A percentile compares a stretch with the other conserved stretches of the same genome.
These are phyloP conservation scores for Frankliniella intonsa DNA, from an alignment of 2,888 invertebrate genomes.

Conservation along the genomic window DNA sequence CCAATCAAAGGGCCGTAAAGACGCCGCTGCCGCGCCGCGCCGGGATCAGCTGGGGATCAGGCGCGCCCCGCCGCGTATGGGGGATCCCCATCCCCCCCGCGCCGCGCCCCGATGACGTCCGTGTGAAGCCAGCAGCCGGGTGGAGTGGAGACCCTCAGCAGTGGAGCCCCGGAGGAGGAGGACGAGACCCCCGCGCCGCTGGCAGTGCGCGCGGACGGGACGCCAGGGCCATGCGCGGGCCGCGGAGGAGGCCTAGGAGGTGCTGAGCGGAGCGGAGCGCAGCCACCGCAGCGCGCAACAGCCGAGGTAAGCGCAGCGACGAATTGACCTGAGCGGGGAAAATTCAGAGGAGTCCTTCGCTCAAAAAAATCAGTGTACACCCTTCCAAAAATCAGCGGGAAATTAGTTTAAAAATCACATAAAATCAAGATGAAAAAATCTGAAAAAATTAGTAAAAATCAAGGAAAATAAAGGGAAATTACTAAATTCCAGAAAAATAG, in stretches of 20 bases:
- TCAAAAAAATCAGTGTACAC: background rate
- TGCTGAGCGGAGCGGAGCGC: background rate
- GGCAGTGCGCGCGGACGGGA: background rate
- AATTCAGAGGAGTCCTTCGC: background rate
- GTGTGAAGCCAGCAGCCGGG: background rate
- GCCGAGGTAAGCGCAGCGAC: background rate
- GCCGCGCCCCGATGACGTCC: background rate
- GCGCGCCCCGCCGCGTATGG: background rate
- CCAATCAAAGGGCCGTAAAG: constrained; percentile 17
- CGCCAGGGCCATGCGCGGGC: background rate
- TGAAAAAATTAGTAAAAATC: background rate
- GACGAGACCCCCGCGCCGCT: background rate
- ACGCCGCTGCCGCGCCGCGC: background rate
- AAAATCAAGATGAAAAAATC: background rate
- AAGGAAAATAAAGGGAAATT: background rate
- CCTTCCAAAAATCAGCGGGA: too few species aligned
- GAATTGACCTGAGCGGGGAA: background rate
- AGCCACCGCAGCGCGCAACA: background rate
- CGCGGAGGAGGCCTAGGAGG: too few species aligned
- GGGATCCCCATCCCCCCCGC: background rate
- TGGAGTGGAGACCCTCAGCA: background rate
- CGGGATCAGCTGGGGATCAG: background rate
- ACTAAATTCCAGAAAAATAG: background rate
- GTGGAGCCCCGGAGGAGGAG: background rate
- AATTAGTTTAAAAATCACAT: background rate